These are phyloP conservation scores for Epinotia demarniana DNA, from an alignment of 2,888 invertebrate species.

Conservation along the genomic window DNA sequence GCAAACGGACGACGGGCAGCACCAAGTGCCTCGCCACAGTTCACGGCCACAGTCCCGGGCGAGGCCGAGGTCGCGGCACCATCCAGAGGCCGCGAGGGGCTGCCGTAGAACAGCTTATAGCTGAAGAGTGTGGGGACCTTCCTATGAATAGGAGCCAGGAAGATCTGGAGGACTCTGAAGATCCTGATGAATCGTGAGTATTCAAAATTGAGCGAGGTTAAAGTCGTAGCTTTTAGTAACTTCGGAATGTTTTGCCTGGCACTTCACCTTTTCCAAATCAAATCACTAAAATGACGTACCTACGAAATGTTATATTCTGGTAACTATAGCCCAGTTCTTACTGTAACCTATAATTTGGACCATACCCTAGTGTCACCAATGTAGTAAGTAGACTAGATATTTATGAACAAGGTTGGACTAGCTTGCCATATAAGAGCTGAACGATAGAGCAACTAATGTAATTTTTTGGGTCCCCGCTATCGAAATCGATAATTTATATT, in stretches of 20 bases:
- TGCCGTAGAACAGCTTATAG: constrained; percentile 77
- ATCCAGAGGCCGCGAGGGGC: constrained; percentile 74
- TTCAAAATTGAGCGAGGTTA: background rate
- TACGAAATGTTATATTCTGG: too few species aligned
- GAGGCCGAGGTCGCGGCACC: constrained; percentile 65
- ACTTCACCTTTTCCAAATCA: background rate
- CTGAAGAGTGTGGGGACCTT: constrained; percentile 77
- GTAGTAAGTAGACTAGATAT: too few species aligned
- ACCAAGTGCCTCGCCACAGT: constrained; percentile 77
- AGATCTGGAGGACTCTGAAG: constrained; percentile 86
- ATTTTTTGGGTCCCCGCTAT: too few species aligned
- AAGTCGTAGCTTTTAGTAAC: background rate
- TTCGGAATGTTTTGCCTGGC: background rate
- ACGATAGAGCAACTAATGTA: too few species aligned
- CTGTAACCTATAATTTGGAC: too few species aligned
- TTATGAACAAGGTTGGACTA: too few species aligned
- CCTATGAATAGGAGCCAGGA: constrained; percentile 79
- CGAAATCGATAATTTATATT: too few species aligned
- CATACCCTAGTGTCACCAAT: too few species aligned
- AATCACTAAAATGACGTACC: background rate
- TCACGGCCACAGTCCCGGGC: constrained; percentile 70
- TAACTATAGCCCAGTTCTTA: too few species aligned
- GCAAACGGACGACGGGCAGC: constrained; percentile 65
- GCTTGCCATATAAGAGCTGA: too few species aligned
- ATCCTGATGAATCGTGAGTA: constrained; percentile 82